Percentiles rank a stretch among this genome's conserved stretches.
phyloP scores from a whole-genome alignment of 2,797 vertebrate species.

The Alcedo atthis region DNA sequence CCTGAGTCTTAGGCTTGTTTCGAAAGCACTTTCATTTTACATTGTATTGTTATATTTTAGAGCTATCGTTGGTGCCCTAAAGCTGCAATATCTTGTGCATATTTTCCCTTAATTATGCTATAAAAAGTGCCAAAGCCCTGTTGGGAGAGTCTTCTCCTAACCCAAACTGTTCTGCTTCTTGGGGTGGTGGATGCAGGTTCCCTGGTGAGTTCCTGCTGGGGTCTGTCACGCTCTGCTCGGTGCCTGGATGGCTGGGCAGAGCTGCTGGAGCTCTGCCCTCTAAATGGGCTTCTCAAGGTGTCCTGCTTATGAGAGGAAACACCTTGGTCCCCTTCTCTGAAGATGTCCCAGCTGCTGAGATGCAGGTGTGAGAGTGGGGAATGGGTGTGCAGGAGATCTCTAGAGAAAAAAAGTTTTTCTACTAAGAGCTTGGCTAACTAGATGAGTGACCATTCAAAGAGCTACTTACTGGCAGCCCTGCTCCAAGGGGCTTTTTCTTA shows the following conservation, averaged over 20 bases:
- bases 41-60: neutral
- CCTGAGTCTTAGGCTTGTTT: neutral
- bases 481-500: neutral
- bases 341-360: neutral
- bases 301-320: neutral
- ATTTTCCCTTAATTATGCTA: neutral
- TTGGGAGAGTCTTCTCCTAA: neutral
- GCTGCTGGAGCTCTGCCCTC: neutral
- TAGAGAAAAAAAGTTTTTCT: neutral
- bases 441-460: neutral
- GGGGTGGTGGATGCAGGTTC: neutral
- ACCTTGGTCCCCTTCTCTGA: neutral
- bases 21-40: neutral
- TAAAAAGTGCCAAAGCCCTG: neutral
- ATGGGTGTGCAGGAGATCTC: neutral
- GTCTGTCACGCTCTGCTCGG: neutral
- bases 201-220: neutral
- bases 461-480: neutral
- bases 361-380: neutral
- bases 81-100: neutral
- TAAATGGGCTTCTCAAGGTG: neutral
- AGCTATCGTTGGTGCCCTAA: neutral
- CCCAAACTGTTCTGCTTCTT: neutral
- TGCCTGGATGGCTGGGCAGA: neutral
- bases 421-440: neutral